Base-by-base conservation (phyloP, 1,140 invertebrate species). In the Saccostrea cuccullata region DNA sequence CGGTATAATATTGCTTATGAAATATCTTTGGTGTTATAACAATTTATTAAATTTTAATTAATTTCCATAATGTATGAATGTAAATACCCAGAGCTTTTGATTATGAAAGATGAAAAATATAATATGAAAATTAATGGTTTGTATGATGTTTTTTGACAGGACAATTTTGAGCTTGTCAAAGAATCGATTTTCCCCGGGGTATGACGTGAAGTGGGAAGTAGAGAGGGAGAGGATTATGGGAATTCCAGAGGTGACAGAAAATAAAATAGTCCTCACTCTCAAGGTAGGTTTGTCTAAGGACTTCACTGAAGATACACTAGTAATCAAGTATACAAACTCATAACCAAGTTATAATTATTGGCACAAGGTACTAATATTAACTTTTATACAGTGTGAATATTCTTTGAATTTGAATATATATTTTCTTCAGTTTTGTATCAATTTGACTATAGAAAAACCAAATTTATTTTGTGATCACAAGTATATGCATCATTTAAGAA, bases 181-280 rank as follows among this genome's bases (percentile, higher is more conserved):
- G 89, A 96, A 96, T 90, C 96, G 96, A 60, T 95, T 96, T 55
- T 97, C 97, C 96, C 96, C 96, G 82, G 96, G 96, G 2, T 97
- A 97, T 96, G 97, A 97, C 89, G 95, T 97, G 23, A 97, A 97
- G 93, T 97, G 97, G 97, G 95, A 95, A 47, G 96, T 97, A 9
- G 96, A 96, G 89, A 95, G 97, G n/a, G 96, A 90, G n/a, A 96
- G 97, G 91, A 96, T 98, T 30, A 95, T 97, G 82, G 96, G 96
- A 67, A 96, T 97, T 56, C 97, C 97, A 11, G 95, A 95, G 70
- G 96, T 96, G 17, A 96, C 96, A 82, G 86, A 89, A 17, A 89
- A 87, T 40, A 96, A 96, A 92, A 95, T 98, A n/a, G 94, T 97
- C 55, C 96, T 98, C 85, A 97, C 96, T 92, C 95, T 97, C 55